These are phyloP conservation scores for Platalea minor DNA, from an alignment of 2,797 vertebrate species.

Conservation along the genomic window DNA sequence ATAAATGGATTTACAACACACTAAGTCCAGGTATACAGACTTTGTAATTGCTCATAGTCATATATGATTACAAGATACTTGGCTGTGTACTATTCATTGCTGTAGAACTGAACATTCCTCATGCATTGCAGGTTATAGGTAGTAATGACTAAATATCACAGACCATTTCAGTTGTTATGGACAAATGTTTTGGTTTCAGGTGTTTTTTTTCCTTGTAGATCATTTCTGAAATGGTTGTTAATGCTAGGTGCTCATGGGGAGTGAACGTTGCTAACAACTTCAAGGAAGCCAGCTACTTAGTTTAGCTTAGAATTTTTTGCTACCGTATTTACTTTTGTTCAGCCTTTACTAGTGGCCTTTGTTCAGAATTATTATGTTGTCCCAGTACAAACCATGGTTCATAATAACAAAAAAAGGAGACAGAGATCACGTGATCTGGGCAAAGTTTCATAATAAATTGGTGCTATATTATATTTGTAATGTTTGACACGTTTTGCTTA, in stretches of 20 bases:
- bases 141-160: neutral
- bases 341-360: neutral
- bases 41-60: neutral
- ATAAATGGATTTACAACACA: neutral
- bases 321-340: neutral
- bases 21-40: neutral
- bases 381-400: neutral
- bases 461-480: neutral
- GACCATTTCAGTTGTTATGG: neutral
- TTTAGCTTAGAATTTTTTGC: neutral
- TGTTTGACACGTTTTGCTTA: neutral
- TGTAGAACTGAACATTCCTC: neutral
- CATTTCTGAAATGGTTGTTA: neutral
- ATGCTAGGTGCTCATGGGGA: neutral
- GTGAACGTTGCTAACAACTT: neutral
- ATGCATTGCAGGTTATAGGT: neutral
- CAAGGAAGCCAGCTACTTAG: neutral
- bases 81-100: neutral
- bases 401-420: neutral
- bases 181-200: neutral
- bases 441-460: neutral
- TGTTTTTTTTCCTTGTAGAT: neutral
- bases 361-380: neutral
- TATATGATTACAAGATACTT: neutral
- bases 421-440: neutral